Evolutionary conservation across 35 echinoderm and acorn worm species (phyloP).

Genomic region (Antedon bifida): DNA sequence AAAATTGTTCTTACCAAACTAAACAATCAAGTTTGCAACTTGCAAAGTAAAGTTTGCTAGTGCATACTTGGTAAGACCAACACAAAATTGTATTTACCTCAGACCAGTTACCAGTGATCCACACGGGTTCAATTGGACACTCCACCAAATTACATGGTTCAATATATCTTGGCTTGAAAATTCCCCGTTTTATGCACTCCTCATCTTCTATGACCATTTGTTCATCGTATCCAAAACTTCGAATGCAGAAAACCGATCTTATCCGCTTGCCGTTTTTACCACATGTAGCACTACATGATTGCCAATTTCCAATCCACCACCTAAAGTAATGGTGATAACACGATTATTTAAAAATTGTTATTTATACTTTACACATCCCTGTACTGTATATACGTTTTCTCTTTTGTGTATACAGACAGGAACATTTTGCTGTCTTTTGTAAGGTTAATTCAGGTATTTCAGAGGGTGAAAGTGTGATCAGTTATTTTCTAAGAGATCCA

Average conservation of each 20-base stretch:
- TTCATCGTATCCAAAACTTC: slow-evolving; percentile 54
- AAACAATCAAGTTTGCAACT: too few species aligned
- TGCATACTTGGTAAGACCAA: too few species aligned
- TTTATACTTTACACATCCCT: neutral
- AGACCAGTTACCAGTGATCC: slow-evolving; percentile 62
- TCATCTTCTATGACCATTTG: slow-evolving; percentile 34
- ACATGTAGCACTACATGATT: slow-evolving; percentile 61
- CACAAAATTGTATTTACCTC: too few species aligned
- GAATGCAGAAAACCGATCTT: slow-evolving; percentile 74
- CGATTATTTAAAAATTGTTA: neutral
- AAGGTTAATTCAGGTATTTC: too few species aligned
- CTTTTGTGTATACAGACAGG: too few species aligned
- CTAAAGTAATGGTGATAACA: slow-evolving; percentile 6
- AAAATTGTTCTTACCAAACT: too few species aligned
- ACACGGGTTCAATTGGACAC: slow-evolving; percentile 46
- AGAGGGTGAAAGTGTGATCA: too few species aligned
- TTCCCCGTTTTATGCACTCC: neutral
- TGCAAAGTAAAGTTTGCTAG: too few species aligned
- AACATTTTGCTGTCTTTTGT: too few species aligned
- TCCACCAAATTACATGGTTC: slow-evolving; percentile 8
- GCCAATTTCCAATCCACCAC: slow-evolving; percentile 85
- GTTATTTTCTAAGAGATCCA: too few species aligned
- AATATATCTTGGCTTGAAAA: slow-evolving; percentile 17
- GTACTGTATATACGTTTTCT: too few species aligned
- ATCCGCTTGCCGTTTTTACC: slow-evolving; percentile 20